A percentile compares a stretch with the other conserved stretches of the same genome.
These are phyloP conservation scores for Rhimphoctona megacephalus DNA, from an alignment of 2,888 invertebrate species.

Conservation along the genomic window DNA sequence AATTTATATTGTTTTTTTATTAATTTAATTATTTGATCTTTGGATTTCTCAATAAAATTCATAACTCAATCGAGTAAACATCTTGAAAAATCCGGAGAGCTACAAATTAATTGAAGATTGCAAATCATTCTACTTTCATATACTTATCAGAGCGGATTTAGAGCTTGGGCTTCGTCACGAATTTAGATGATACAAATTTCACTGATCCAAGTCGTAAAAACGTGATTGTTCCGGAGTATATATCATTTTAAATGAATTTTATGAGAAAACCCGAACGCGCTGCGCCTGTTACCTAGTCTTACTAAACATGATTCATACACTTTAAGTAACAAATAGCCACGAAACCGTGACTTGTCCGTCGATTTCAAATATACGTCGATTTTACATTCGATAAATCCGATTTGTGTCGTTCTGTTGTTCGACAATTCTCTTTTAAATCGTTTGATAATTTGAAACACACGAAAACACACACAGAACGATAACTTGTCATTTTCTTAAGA, in stretches of 20 bases:
- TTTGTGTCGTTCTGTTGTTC: background rate
- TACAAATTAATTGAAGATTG: constrained; percentile 23
- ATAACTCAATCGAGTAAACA: background rate
- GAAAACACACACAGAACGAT: constrained; percentile 11
- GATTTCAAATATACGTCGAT: background rate
- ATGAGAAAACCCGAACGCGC: constrained; percentile 28
- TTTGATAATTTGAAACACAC: background rate
- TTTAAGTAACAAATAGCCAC: constrained; percentile 25
- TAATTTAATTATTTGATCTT: background rate
- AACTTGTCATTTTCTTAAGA: constrained; percentile 17
- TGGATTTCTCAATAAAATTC: background rate
- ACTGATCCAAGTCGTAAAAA: constrained; percentile 40
- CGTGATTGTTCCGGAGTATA: constrained; percentile 27
- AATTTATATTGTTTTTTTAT: background rate
- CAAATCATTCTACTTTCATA: background rate
- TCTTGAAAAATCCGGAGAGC: background rate
- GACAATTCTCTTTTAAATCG: background rate
- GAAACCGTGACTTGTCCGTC: constrained; percentile 40
- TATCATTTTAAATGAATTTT: constrained; percentile 44
- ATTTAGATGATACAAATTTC: constrained; percentile 39
- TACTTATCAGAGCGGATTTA: constrained; percentile 16
- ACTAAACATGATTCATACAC: constrained; percentile 42
- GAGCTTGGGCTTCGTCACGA: constrained; percentile 1
- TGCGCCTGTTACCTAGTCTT: constrained; percentile 17
- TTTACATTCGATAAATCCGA: background rate